phyloP scores from a whole-genome alignment of 2,888 invertebrate genomes.

The Clanis bilineata region DNA sequence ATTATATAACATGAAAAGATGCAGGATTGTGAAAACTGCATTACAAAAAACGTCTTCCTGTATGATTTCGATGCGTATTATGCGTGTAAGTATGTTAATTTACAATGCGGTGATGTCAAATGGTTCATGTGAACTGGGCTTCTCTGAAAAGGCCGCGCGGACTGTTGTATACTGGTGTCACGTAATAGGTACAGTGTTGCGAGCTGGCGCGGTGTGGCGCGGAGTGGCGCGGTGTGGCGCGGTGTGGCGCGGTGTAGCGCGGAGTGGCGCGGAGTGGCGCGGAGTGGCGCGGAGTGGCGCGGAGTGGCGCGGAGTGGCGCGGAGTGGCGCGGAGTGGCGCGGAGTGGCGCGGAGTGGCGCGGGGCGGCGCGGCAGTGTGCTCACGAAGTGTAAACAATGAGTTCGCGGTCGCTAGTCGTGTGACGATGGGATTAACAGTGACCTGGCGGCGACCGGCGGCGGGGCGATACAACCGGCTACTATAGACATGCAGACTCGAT shows the following conservation, averaged over 20 bases:
- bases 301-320: too few species aligned
- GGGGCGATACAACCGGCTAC: neutral
- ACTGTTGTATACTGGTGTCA: conserved; percentile 31
- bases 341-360: too few species aligned
- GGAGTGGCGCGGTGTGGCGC: too few species aligned
- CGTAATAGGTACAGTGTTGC: conserved; percentile 38
- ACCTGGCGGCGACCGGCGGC: neutral
- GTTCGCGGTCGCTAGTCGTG: neutral
- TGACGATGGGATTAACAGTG: neutral
- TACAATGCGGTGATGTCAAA: conserved; percentile 32
- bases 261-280: too few species aligned
- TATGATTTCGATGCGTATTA: conserved; percentile 12
- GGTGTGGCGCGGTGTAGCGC: too few species aligned
- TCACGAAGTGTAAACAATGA: conserved; percentile 40
- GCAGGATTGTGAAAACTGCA: conserved; percentile 15
- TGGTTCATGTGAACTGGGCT: conserved; percentile 41
- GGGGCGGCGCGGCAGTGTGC: too few species aligned
- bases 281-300: too few species aligned
- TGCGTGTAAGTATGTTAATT: conserved; percentile 36
- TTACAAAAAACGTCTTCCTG: conserved; percentile 24
- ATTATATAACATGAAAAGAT: conserved; percentile 7
- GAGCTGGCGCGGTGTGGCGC: too few species aligned
- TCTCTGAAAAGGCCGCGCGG: conserved; percentile 30
- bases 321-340: too few species aligned
- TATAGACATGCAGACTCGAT: conserved; percentile 1